These are phyloP conservation scores for Parazoanthus swiftii DNA, from an alignment of 92 coral and sea anemone genomes.

Conservation along the genomic window DNA sequence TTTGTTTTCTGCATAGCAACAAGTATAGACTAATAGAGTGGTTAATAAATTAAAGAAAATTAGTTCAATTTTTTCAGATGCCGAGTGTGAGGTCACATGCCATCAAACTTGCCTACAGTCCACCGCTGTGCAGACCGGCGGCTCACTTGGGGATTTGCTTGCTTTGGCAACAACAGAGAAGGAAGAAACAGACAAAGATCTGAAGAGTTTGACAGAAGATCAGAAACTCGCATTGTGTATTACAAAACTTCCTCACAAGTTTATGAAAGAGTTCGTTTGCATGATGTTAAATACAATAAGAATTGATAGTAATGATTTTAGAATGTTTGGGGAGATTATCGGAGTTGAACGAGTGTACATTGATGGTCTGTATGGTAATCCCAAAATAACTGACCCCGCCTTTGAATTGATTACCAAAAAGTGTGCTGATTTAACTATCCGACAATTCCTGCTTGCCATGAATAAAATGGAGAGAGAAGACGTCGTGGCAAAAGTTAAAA, in stretches of 20 bases:
- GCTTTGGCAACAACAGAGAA: too few species aligned
- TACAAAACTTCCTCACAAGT: neutral
- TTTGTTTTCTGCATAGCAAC: too few species aligned
- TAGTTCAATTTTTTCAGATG: too few species aligned
- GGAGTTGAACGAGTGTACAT: neutral
- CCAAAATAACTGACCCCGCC: neutral
- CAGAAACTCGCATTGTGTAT: neutral
- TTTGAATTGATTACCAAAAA: neutral
- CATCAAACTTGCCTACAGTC: too few species aligned
- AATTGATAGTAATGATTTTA: neutral
- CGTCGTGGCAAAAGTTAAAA: neutral
- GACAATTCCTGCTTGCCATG: neutral
- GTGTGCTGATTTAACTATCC: neutral
- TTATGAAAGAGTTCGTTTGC: neutral
- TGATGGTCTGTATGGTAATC: neutral
- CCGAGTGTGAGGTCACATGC: too few species aligned
- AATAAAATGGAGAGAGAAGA: neutral
- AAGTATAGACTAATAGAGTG: too few species aligned
- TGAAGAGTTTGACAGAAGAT: neutral
- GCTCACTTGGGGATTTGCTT: too few species aligned
- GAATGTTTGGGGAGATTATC: neutral
- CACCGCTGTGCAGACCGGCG: too few species aligned
- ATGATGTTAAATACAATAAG: neutral
- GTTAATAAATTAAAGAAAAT: too few species aligned
- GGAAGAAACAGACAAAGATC: too few species aligned